Evolutionary conservation across 2,113 vertebrate species (phyloP).

Genomic region (Phylloscopus whistleri): DNA sequence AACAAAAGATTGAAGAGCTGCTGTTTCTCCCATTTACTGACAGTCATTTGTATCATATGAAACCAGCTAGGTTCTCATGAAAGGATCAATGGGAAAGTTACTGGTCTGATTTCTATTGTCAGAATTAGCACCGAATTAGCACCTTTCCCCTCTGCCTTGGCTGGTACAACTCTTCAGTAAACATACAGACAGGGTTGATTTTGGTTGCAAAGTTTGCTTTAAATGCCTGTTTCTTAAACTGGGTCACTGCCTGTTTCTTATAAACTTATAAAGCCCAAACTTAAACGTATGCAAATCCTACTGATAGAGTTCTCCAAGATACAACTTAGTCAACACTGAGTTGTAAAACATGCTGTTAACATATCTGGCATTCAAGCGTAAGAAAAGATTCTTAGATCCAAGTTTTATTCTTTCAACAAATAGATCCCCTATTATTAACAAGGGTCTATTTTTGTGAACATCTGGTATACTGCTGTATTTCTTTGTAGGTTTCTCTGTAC

Average conservation of each 20-base stretch:
- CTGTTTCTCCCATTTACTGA: background rate
- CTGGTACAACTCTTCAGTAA: background rate
- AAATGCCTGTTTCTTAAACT: background rate
- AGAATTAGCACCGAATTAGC: background rate
- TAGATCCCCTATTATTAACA: background rate
- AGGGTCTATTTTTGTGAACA: background rate
- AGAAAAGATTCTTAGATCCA: background rate
- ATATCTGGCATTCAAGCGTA: background rate
- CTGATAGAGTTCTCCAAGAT: background rate
- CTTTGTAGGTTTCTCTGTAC: background rate
- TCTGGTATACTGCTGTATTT: background rate
- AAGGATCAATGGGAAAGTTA: background rate
- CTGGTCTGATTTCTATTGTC: background rate
- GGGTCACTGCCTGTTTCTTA: background rate
- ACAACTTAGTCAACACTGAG: background rate
- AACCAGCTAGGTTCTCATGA: background rate
- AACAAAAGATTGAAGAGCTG: background rate
- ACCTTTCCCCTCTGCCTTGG: background rate
- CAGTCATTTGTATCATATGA: background rate
- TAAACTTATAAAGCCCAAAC: background rate
- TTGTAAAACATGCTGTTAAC: background rate
- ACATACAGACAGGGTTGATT: background rate
- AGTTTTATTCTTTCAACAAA: constrained; percentile 3
- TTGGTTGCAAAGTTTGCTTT: background rate
- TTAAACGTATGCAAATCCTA: background rate